phyloP scores from a whole-genome alignment of 1,140 invertebrate genomes.

The Bombus soroeensis region DNA sequence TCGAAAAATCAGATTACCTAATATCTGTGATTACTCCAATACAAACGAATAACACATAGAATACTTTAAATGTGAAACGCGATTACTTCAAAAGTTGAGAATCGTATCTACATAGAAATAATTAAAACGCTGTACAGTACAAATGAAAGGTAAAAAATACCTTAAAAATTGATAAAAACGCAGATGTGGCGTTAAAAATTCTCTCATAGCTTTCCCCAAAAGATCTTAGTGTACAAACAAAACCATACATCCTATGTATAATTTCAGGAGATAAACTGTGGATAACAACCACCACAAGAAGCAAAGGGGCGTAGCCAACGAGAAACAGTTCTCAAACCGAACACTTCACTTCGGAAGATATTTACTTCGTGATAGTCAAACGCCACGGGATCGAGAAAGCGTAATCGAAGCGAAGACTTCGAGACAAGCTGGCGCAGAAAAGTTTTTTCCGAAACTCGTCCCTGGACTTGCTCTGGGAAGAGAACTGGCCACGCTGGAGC shows the following conservation, averaged over 20 bases:
- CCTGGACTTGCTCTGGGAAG: background rate
- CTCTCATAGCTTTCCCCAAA: background rate
- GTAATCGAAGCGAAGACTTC: background rate
- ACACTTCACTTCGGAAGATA: background rate
- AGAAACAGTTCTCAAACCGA: background rate
- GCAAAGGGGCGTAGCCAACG: background rate
- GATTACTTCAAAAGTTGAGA: background rate
- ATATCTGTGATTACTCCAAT: background rate
- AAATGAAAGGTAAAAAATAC: background rate
- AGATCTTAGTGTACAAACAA: background rate
- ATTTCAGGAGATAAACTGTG: background rate
- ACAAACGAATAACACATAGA: too few species aligned
- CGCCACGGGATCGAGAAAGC: background rate
- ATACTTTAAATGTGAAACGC: too few species aligned
- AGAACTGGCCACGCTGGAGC: background rate
- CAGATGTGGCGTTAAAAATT: background rate
- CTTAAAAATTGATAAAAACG: background rate
- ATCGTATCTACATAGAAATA: background rate
- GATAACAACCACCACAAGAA: background rate
- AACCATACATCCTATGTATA: background rate
- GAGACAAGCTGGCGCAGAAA: background rate
- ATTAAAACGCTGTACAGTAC: background rate
- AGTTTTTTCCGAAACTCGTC: background rate
- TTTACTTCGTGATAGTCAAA: conserved; percentile 4
- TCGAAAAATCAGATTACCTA: background rate